A percentile compares a stretch with the other conserved stretches of the same genome.
phyloP scores from a whole-genome alignment of 1,140 invertebrate species.

The Nymphalis io region DNA sequence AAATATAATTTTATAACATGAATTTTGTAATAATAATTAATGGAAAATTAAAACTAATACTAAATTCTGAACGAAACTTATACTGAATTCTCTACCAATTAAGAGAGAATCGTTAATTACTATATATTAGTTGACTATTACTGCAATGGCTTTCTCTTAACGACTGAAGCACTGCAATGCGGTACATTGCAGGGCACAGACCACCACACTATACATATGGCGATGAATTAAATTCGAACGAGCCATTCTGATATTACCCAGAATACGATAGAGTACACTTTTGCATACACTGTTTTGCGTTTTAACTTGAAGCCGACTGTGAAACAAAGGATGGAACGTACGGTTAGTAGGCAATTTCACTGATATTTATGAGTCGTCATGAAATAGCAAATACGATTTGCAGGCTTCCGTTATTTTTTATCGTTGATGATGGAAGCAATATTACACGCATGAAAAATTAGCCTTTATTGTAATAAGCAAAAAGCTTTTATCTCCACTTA shows the following conservation, averaged over 20 bases:
- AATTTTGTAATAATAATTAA: not conserved
- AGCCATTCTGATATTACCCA: slow-evolving; percentile 41
- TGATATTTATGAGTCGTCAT: slow-evolving; percentile 38
- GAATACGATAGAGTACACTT: slow-evolving; percentile 35
- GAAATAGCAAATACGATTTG: slow-evolving; percentile 30
- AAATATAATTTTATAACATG: not conserved
- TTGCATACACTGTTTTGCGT: slow-evolving; percentile 19
- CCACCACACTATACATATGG: slow-evolving; percentile 35
- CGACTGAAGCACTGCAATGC: slow-evolving; percentile 49
- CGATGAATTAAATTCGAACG: slow-evolving; percentile 35
- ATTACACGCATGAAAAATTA: not conserved
- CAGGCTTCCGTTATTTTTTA: slow-evolving; percentile 18
- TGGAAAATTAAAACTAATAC: slow-evolving; percentile 10
- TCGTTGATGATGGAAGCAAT: slow-evolving; percentile 9
- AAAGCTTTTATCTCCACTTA: not conserved
- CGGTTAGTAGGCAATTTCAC: slow-evolving; percentile 41
- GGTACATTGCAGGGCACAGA: slow-evolving; percentile 45
- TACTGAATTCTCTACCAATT: slow-evolving; percentile 39
- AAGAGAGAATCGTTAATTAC: slow-evolving; percentile 48
- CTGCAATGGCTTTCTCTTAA: slow-evolving; percentile 49
- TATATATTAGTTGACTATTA: slow-evolving; percentile 50
- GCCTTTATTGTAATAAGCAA: not conserved
- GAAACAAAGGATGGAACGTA: slow-evolving; percentile 40
- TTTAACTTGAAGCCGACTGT: slow-evolving; percentile 24
- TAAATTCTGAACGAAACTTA: slow-evolving; percentile 27